Percentiles rank a stretch among this genome's conserved stretches.
phyloP scores from a whole-genome alignment of 2,113 vertebrate genomes.

The Anarhynchus alexandrinus region DNA sequence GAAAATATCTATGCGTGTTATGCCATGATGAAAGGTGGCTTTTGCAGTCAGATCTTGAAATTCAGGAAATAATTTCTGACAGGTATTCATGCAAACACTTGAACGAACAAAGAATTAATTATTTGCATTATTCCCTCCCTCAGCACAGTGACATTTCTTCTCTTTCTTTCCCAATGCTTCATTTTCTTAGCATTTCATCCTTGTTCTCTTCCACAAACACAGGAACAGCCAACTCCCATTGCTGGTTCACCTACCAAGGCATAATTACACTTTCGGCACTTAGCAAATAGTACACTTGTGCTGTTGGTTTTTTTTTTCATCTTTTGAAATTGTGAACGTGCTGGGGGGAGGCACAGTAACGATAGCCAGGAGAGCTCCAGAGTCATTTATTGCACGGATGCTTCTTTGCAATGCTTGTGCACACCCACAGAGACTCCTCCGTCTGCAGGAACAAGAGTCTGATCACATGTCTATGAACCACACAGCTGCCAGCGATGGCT shows the following conservation, averaged over 20 bases:
- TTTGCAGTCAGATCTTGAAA: neutral
- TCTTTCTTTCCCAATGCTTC: neutral
- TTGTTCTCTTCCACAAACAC: neutral
- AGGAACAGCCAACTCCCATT: neutral
- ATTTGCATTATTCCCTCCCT: neutral
- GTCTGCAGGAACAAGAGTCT: neutral
- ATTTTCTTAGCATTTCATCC: neutral
- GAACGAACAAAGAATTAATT: neutral
- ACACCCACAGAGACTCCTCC: neutral
- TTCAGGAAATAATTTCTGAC: neutral
- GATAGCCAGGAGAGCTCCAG: neutral
- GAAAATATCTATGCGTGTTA: accelerated
- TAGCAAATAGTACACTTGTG: neutral
- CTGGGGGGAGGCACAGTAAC: neutral
- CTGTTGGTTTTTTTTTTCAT: neutral
- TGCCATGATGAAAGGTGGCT: neutral
- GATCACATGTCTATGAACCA: neutral
- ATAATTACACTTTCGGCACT: neutral
- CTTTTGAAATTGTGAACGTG: neutral
- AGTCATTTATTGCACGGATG: neutral
- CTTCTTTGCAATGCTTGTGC: neutral
- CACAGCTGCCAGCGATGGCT: neutral
- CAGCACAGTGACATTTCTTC: neutral
- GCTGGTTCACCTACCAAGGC: neutral
- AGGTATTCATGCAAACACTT: neutral